Evolutionary conservation across 1,140 invertebrate species (phyloP).

Genomic region (Harlomillsia oculata): DNA sequence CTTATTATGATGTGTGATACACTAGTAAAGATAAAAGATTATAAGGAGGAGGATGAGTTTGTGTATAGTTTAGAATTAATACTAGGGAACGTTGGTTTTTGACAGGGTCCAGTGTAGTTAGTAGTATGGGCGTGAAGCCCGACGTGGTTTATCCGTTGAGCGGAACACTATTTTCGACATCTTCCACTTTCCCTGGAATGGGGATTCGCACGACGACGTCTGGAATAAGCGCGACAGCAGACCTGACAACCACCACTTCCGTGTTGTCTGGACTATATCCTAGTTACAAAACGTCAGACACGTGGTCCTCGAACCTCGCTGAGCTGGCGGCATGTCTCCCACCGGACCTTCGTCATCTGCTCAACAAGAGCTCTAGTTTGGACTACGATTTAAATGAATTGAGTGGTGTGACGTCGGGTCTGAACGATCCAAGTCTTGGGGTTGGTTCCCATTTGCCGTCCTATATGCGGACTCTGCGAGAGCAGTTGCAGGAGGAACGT

Average conservation of each 20-base stretch:
- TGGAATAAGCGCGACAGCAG: slow-evolving; percentile 26
- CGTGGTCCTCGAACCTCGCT: slow-evolving; percentile 35
- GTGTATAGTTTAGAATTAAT: no score
- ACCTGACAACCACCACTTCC: slow-evolving; percentile 35
- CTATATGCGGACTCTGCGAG: slow-evolving; percentile 47
- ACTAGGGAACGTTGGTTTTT: slow-evolving; percentile 30
- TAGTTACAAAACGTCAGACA: slow-evolving; percentile 32
- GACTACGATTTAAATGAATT: slow-evolving; percentile 21
- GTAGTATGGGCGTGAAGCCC: slow-evolving; percentile 37
- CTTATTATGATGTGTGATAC: no score
- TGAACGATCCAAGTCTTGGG: slow-evolving; percentile 20
- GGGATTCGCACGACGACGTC: slow-evolving; percentile 36
- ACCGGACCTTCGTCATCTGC: slow-evolving; percentile 44
- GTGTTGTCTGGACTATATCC: slow-evolving; percentile 35
- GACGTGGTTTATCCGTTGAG: slow-evolving; percentile 27
- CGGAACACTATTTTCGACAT: slow-evolving; percentile 30
- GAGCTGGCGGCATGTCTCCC: slow-evolving; percentile 44
- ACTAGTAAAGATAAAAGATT: no score
- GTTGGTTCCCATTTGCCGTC: slow-evolving; percentile 40
- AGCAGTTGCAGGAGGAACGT: slow-evolving; percentile 48
- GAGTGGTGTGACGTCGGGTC: slow-evolving; percentile 12
- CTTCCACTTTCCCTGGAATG: slow-evolving; percentile 30
- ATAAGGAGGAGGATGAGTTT: no score
- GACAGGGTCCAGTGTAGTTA: slow-evolving; percentile 41
- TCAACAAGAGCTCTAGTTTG: slow-evolving; percentile 33